Evolutionary conservation across 2,797 vertebrate species (phyloP).

Genomic region (Balearica regulorum): DNA sequence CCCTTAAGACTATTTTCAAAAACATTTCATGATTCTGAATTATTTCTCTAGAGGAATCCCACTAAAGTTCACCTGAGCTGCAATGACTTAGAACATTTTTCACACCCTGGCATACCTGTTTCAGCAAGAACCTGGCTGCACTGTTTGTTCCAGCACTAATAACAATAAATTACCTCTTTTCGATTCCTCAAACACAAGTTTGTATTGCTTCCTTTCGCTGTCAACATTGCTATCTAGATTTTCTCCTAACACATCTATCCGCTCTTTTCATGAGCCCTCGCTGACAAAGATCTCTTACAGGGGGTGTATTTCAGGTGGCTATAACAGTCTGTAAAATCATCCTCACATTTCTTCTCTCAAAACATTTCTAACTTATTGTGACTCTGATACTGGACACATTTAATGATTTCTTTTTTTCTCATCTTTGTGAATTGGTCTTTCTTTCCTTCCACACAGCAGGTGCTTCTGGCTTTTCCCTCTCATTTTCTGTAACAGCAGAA

Average conservation of each 20-base stretch:
- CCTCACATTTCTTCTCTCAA: not conserved
- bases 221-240: not conserved
- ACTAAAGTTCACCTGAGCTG: not conserved
- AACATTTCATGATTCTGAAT: not conserved
- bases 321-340: not conserved
- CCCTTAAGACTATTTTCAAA: not conserved
- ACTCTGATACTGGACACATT: not conserved
- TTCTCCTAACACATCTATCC: not conserved
- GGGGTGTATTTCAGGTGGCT: not conserved
- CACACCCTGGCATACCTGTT: not conserved
- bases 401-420: not conserved
- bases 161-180: slow-evolving; percentile 11
- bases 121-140: not conserved
- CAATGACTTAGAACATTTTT: not conserved
- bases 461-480: not conserved
- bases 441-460: not conserved
- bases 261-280: not conserved
- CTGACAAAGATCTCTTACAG: not conserved
- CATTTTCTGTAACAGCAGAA: not conserved
- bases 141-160: slow-evolving; percentile 6
- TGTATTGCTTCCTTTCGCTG: not conserved
- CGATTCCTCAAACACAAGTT: not conserved
- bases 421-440: not conserved
- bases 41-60: not conserved
- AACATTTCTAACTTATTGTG: not conserved